phyloP scores from a whole-genome alignment of 2,113 vertebrate genomes.

The Mesocricetus auratus region DNA sequence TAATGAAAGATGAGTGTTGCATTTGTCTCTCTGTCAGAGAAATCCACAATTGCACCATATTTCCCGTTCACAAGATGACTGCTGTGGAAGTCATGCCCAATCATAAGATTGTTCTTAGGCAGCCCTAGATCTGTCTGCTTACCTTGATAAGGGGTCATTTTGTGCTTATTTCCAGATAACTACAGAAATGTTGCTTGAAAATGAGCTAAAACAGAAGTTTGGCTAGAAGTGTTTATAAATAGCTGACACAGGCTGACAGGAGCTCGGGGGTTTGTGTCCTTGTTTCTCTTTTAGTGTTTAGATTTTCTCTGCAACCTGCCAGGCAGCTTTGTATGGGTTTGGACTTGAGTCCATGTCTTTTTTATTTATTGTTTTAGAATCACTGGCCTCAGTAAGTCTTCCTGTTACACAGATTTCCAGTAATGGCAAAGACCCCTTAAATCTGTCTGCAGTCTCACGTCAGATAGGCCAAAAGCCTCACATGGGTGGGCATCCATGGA shows the following conservation, averaged over 20 bases:
- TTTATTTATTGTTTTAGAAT: slow-evolving; percentile 79
- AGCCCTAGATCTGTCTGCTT: background rate
- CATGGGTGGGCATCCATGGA: slow-evolving; percentile 62
- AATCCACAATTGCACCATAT: background rate
- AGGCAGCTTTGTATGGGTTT: slow-evolving; percentile 62
- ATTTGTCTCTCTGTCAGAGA: background rate
- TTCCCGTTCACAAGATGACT: background rate
- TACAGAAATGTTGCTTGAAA: slow-evolving; percentile 76
- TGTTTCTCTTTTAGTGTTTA: slow-evolving; percentile 54
- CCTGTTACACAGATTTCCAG: slow-evolving; percentile 43
- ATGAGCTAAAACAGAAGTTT: slow-evolving; percentile 77
- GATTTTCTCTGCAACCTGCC: slow-evolving; percentile 81
- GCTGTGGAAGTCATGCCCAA: background rate
- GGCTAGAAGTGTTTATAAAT: slow-evolving; percentile 80
- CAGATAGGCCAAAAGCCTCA: background rate
- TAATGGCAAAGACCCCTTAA: slow-evolving; percentile 68
- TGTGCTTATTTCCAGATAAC: slow-evolving; percentile 69
- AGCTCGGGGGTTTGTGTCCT: slow-evolving; percentile 45
- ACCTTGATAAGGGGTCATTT: slow-evolving; percentile 7
- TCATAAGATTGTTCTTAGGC: background rate
- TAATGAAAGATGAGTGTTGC: background rate
- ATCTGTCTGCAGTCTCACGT: slow-evolving; percentile 57
- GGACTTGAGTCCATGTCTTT: slow-evolving; percentile 73
- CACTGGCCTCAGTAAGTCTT: slow-evolving; percentile 60
- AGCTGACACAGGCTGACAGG: slow-evolving; percentile 73